Conservation (phyloP, 2,888 invertebrate species). For the Ganaspis brasiliensis region DNA sequence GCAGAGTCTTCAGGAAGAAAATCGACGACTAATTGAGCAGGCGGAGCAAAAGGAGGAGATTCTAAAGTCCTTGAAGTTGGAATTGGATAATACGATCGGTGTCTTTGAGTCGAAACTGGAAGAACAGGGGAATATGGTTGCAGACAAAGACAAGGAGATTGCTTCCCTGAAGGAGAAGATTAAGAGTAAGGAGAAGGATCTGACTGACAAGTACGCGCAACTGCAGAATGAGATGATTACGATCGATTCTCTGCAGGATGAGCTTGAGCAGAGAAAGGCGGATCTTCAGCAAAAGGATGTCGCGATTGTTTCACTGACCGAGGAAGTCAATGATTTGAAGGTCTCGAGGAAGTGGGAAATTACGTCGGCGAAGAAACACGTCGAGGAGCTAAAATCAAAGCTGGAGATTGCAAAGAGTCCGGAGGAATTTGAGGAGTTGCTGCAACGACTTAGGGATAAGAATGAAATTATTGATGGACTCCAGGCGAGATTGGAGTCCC, state of each 20-base stretch:
- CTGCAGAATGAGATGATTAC: slow-evolving; percentile 69
- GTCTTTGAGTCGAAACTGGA: slow-evolving; percentile 77
- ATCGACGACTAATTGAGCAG: slow-evolving; percentile 71
- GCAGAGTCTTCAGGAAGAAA: slow-evolving; percentile 80
- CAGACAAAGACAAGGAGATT: slow-evolving; percentile 69
- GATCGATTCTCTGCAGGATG: slow-evolving; percentile 78
- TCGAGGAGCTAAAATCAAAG: slow-evolving; percentile 47
- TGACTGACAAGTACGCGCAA: slow-evolving; percentile 67
- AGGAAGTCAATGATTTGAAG: slow-evolving; percentile 66
- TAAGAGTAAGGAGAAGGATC: slow-evolving; percentile 81
- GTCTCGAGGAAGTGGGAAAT: slow-evolving; percentile 64
- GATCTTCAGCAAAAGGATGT: slow-evolving; percentile 82
- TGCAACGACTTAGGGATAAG: neutral
- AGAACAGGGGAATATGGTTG: slow-evolving; percentile 57
- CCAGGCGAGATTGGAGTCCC: slow-evolving; percentile 44
- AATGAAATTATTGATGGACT: slow-evolving; percentile 47
- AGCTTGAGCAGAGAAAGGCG: slow-evolving; percentile 81
- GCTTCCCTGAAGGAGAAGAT: slow-evolving; percentile 80
- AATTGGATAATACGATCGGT: slow-evolving; percentile 80
- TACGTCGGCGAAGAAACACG: slow-evolving; percentile 52
- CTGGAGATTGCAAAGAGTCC: slow-evolving; percentile 1
- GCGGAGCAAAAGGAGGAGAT: slow-evolving; percentile 65
- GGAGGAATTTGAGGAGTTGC: neutral
- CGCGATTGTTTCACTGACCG: slow-evolving; percentile 78
- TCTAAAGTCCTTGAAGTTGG: slow-evolving; percentile 75